A percentile compares a stretch with the other conserved stretches of the same genome.
phyloP scores from a whole-genome alignment of 2,113 vertebrate species.

The Seriola aureovittata region DNA sequence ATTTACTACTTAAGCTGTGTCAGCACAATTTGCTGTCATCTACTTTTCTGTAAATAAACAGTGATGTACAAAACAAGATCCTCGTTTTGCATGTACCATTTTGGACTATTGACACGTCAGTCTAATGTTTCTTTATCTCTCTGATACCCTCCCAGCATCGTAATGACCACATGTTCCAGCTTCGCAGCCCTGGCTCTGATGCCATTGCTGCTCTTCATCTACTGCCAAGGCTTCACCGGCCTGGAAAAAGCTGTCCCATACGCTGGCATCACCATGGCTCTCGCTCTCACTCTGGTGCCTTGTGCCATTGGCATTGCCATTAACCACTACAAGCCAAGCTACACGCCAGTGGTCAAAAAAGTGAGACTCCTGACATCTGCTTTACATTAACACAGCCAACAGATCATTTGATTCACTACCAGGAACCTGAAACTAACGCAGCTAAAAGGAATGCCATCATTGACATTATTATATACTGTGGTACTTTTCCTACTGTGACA shows the following conservation, averaged over 20 bases:
- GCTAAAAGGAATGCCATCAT: background rate
- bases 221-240: conserved; percentile 80
- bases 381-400: background rate
- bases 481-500: background rate
- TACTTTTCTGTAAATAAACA: background rate
- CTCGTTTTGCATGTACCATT: background rate
- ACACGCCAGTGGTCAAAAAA: conserved; percentile 80
- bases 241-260: conserved; percentile 87
- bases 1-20: background rate
- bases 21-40: background rate
- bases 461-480: background rate
- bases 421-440: background rate
- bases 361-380: conserved; percentile 73
- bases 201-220: conserved; percentile 89
- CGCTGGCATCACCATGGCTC: conserved; percentile 77
- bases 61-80: background rate
- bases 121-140: conserved; percentile 11
- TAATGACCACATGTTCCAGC: conserved; percentile 90
- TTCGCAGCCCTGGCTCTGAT: conserved; percentile 87
- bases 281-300: conserved; percentile 84
- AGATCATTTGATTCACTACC: background rate
- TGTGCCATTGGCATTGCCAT: conserved; percentile 85
- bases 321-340: conserved; percentile 88
- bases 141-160: conserved; percentile 80
- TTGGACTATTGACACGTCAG: background rate